Percentiles rank a stretch among this genome's conserved stretches.
Conservation (phyloP, 2,113 vertebrate genomes). For the Otus sunia region DNA sequence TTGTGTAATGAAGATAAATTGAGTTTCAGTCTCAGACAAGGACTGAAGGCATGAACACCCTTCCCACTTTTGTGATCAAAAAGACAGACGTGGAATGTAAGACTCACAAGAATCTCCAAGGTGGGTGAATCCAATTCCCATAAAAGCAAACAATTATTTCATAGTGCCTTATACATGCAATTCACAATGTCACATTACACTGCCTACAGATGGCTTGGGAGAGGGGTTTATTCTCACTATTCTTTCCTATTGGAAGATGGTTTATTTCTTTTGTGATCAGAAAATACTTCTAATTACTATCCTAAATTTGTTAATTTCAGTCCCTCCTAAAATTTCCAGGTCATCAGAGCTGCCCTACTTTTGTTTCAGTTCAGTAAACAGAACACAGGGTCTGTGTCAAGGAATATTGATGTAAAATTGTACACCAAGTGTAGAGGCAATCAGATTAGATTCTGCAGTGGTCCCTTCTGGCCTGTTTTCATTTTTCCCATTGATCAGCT, state of each 20-base stretch:
- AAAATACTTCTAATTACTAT: background rate
- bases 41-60: rapidly evolving
- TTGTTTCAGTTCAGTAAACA: background rate
- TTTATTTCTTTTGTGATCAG: background rate
- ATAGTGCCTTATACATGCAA: background rate
- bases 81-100: background rate
- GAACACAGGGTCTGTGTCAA: background rate
- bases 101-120: background rate
- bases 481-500: background rate
- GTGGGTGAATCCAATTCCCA: background rate
- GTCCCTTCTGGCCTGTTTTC: background rate
- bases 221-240: background rate
- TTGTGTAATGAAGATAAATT: background rate
- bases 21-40: background rate
- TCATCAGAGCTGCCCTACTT: background rate
- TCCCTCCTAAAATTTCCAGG: background rate
- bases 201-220: background rate
- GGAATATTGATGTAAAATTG: background rate
- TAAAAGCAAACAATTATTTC: slow-evolving; percentile 28
- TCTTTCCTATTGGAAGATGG: background rate
- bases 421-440: background rate
- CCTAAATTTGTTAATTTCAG: background rate
- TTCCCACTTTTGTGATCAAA: background rate
- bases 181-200: background rate
- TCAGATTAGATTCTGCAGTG: background rate